Percentiles rank a stretch among this genome's conserved stretches.
phyloP scores from a whole-genome alignment of 2,888 invertebrate species.

The Dynastes tityus region DNA sequence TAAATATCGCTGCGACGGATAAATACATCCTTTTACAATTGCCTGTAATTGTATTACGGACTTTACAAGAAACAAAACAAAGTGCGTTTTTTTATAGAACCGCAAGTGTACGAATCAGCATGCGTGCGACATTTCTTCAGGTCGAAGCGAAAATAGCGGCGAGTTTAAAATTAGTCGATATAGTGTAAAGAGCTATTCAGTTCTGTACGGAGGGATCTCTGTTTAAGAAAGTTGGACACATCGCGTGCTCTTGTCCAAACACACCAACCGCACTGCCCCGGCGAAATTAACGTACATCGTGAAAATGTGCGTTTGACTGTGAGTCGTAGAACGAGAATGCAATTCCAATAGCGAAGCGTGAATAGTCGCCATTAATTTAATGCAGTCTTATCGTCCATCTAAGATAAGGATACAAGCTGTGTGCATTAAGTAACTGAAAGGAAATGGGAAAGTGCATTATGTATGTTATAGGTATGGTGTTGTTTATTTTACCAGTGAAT shows the following conservation, averaged over 20 bases:
- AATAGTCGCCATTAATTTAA: not conserved
- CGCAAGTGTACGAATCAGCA: constrained; percentile 14
- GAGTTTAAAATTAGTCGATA: constrained; percentile 44
- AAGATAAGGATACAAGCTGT: too few species aligned
- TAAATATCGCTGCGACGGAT: too few species aligned
- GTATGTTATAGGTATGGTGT: too few species aligned
- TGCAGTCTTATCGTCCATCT: too few species aligned
- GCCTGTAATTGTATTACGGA: too few species aligned
- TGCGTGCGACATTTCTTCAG: constrained; percentile 47
- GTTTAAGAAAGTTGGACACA: not conserved
- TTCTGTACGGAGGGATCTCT: not conserved
- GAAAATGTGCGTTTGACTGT: not conserved
- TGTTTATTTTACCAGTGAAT: too few species aligned
- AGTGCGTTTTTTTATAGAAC: constrained; percentile 9
- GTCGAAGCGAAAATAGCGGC: constrained; percentile 40
- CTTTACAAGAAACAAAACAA: not conserved
- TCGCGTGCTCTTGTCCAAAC: constrained; percentile 7
- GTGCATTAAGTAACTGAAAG: too few species aligned
- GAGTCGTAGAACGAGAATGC: not conserved
- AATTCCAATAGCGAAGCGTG: not conserved
- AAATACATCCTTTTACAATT: too few species aligned
- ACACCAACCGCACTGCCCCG: not conserved
- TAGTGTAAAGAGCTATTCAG: not conserved
- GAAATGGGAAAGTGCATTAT: too few species aligned
- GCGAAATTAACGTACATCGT: not conserved